Evolutionary conservation across 2,797 vertebrate species (phyloP).

Genomic region (Sebastes hubbsi): DNA sequence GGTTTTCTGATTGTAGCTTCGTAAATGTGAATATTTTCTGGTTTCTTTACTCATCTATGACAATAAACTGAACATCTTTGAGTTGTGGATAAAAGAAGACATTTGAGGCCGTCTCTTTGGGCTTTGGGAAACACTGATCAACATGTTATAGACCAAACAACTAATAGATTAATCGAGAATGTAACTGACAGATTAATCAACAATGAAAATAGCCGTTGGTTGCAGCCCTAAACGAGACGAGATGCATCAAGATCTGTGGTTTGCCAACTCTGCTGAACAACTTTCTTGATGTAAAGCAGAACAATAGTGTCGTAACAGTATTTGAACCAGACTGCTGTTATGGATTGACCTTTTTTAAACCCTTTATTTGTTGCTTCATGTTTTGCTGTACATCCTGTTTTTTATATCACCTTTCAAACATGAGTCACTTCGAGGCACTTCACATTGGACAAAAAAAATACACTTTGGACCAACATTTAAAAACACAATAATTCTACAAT

Average conservation of each 20-base stretch:
- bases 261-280: neutral
- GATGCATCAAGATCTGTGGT: neutral
- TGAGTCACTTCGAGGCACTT: neutral
- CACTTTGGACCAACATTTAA: neutral
- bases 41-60: no score
- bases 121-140: no score
- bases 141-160: no score
- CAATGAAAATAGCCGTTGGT: no score
- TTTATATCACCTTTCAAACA: neutral
- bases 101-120: no score
- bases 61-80: no score
- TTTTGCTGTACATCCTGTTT: neutral
- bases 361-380: neutral
- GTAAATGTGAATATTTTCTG: no score
- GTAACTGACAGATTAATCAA: no score
- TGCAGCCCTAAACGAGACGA: neutral
- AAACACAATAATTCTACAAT: neutral
- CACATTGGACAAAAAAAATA: neutral
- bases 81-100: no score
- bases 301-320: neutral
- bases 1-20: no score
- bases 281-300: neutral
- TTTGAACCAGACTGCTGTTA: neutral
- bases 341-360: neutral
- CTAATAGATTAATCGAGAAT: no score